Conservation (phyloP, 2,888 invertebrate species). For the Dilophus febrilis region DNA sequence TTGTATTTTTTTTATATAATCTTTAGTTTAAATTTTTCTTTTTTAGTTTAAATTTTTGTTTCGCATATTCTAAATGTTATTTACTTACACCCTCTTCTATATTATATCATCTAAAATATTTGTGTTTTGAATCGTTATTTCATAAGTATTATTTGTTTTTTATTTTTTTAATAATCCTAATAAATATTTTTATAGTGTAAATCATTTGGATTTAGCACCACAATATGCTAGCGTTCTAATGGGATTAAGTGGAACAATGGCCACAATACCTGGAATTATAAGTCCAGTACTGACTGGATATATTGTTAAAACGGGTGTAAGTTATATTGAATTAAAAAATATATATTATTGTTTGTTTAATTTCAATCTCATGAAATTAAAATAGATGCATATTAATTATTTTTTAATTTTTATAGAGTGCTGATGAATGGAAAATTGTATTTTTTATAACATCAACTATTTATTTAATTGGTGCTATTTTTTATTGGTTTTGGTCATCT, state of each 20-base stretch:
- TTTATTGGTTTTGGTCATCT: constrained; percentile 66
- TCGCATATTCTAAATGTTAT: too few relatives aligned
- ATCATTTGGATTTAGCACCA: constrained; percentile 80
- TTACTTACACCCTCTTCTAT: too few relatives aligned
- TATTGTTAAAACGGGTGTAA: constrained; percentile 56
- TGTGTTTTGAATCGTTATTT: too few relatives aligned
- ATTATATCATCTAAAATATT: too few relatives aligned
- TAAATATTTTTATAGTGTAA: constrained; percentile 37
- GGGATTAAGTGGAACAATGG: constrained; percentile 83
- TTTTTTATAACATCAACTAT: constrained; percentile 72
- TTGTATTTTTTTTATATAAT: too few relatives aligned
- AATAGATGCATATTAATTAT: too few relatives aligned
- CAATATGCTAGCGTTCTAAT: constrained; percentile 81
- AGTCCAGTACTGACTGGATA: constrained; percentile 68
- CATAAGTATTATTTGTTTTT: too few relatives aligned
- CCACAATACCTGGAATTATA: constrained; percentile 81
- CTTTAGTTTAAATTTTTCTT: too few relatives aligned
- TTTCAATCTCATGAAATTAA: not conserved
- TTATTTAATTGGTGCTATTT: constrained; percentile 64
- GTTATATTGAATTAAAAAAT: too few relatives aligned
- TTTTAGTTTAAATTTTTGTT: too few relatives aligned
- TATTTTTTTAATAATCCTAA: too few relatives aligned
- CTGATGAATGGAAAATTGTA: constrained; percentile 67
- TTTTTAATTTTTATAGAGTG: constrained; percentile 29
- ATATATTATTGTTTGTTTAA: not conserved